Evolutionary conservation across 2,113 vertebrate species (phyloP), one percentile per base, ranked within the genome.

Genomic region (Lophura nycthemera): DNA sequence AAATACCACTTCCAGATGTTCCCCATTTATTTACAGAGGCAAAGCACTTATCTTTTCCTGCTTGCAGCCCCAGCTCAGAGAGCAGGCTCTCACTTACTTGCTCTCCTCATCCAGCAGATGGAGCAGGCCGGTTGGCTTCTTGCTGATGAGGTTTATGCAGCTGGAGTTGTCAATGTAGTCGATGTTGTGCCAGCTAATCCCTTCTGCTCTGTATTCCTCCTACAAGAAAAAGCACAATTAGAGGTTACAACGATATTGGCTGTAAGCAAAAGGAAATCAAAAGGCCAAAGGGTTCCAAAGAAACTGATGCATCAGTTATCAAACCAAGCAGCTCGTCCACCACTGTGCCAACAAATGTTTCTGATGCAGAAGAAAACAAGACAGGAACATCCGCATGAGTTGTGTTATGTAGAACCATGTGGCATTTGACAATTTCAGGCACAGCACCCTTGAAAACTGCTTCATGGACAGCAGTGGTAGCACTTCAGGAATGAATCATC

Each of bases 71-170:
- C 38, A 36, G 24, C 36, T 63, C 24, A 10, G 36, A 54, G 60
- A 36, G 15, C 15, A 17, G 36, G 25, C 36, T 29, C n/a, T 90
- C 82, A 98, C 99, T 98, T 96, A 99, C 99, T 99, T 99, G 99
- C 99, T 99, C 96, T 99, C 99, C 87, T 99, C 99, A 82, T 99
- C 99, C 97, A 99, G 98, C 83, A 99, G 98, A 95, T 99, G 99
- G 97, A 99, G 98, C 85, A 99, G 97, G 20, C 99, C 99, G 0
- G 99, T 99, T 73, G 99, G 99, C 96, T 99, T 99, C 98, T 98
- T 99, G 95, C 99, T 99, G 98, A 99, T 99, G 93, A 99, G 98
- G 97, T 97, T 99, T 96, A 99, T 99, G 97, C 99, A 99, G 94
- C 98, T 97, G 0, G 98, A 99, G 92, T 99, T 99, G 98, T 99